Evolutionary conservation across 2,888 invertebrate genomes (phyloP), one percentile per base, ranked within the genome.

Genomic region (Rhamnusium bicolor): DNA sequence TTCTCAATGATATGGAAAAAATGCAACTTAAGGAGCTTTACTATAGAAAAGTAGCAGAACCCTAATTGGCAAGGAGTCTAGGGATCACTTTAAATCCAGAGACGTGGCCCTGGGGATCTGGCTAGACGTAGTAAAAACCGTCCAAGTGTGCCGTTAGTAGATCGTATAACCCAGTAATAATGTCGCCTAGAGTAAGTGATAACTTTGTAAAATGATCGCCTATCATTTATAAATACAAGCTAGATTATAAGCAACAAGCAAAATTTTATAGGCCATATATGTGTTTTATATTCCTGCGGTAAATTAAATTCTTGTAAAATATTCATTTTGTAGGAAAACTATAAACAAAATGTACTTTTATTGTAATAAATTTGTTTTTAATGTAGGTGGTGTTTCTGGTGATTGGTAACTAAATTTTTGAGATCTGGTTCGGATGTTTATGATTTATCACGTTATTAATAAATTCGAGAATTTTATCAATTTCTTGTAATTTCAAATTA

Each of bases 51-150:
- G 69, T 63, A 71, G 61, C 66, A 65, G 62, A 74, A 75, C 65
- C 76, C 81, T 82, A 84, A 83, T 84, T 84, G 83, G 81, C 79
- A 78, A 73, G 76, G 78, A 76, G 80, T 79, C 83, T 74, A 58
- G 83, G 82, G 83, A 83, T 74, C 81, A 78, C 80, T 83, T 83
- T 81, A 81, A 83, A 83, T 83, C 82, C 80, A 73, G 78, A 76
- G 73, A 76, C 77, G 75, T 73, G 74, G 74, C 80, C 75, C 76
- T 21, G 62, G 81, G 78, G 81, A 79, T 70, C 46, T 51, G 75
- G 67, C 77, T 79, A 82, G 80, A 79, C 79, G 80, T 74, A 81
- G 81, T 81, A 82, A 82, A 83, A 83, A 83, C 79, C 80, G 72
- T 74, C 77, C 80, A 76, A 81, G 79, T 80, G 78, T 75, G 77